Conservation (phyloP, 2,888 invertebrate genomes). For the Rhingia rostrata region DNA sequence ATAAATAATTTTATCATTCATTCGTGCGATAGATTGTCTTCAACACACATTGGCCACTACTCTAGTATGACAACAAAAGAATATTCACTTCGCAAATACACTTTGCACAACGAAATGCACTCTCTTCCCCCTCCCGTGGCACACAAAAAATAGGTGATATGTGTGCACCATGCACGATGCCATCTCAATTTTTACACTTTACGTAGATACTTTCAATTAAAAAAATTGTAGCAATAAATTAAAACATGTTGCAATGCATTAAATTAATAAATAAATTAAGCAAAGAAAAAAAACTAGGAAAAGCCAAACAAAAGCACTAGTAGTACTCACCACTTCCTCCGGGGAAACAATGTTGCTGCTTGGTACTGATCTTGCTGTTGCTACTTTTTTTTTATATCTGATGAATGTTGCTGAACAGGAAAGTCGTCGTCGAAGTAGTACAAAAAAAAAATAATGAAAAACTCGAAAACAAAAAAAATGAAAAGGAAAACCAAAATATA, state of each 20-base stretch:
- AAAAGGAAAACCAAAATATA: slow-evolving; percentile 45
- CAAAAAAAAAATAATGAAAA: slow-evolving; percentile 35
- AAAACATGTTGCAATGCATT: background rate
- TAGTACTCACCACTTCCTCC: slow-evolving; percentile 66
- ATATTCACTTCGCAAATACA: slow-evolving; percentile 67
- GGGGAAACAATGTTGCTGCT: slow-evolving; percentile 72
- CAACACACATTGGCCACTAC: slow-evolving; percentile 49
- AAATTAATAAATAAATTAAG: background rate
- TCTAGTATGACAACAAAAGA: slow-evolving; percentile 71
- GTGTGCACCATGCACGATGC: slow-evolving; percentile 13
- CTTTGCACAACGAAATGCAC: slow-evolving; percentile 52
- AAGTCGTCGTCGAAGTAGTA: slow-evolving; percentile 44
- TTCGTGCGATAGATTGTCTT: slow-evolving; percentile 50
- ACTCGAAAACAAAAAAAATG: slow-evolving; percentile 46
- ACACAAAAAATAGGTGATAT: background rate
- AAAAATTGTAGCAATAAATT: background rate
- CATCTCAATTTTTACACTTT: background rate
- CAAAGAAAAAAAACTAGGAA: slow-evolving; percentile 30
- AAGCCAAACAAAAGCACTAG: slow-evolving; percentile 23
- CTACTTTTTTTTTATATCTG: slow-evolving; percentile 20
- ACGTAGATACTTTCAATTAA: slow-evolving; percentile 7
- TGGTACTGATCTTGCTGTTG: slow-evolving; percentile 49
- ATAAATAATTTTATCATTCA: slow-evolving; percentile 55
- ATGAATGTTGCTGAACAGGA: slow-evolving; percentile 66
- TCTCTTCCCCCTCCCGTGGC: background rate